Evolutionary conservation across 2,888 invertebrate species (phyloP).

Genomic region (Rhamnusium bicolor): DNA sequence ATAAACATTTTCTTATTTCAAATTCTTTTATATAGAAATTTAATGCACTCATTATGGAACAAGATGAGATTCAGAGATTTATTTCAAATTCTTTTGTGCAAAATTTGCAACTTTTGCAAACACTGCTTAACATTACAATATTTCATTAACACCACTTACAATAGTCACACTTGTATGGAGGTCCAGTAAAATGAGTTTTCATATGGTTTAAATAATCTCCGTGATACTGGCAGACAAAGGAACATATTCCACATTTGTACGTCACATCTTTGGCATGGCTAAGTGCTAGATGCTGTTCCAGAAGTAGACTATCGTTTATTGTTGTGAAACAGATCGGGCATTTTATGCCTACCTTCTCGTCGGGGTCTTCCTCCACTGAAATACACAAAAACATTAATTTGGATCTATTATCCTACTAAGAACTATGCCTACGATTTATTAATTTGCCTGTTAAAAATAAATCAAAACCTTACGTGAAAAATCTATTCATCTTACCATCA

Average conservation of each 20-base stretch:
- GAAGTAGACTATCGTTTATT: conserved; percentile 71
- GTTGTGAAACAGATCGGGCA: conserved; percentile 74
- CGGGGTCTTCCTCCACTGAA: conserved; percentile 57
- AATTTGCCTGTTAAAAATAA: not conserved
- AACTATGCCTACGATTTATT: too few species aligned
- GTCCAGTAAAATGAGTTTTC: conserved; percentile 75
- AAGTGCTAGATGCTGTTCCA: conserved; percentile 74
- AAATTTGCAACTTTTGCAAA: too few species aligned
- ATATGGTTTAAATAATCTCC: conserved; percentile 77
- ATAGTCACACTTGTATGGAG: conserved; percentile 78
- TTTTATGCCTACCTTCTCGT: conserved; percentile 67
- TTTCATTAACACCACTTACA: conserved; percentile 70
- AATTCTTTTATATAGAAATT: too few species aligned
- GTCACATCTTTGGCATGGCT: conserved; percentile 75
- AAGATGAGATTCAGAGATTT: too few species aligned
- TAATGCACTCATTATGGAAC: too few species aligned
- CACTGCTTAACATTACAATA: too few species aligned
- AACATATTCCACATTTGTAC: conserved; percentile 76
- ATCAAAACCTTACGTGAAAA: too few species aligned
- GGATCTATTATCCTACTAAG: too few species aligned
- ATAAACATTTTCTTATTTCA: too few species aligned
- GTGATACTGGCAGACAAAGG: conserved; percentile 77
- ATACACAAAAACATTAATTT: conserved; percentile 1
- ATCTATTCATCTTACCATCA: conserved; percentile 54
- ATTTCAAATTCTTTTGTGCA: too few species aligned